Evolutionary conservation across 1,140 invertebrate genomes (phyloP).

Genomic region (Solenopsis invicta): DNA sequence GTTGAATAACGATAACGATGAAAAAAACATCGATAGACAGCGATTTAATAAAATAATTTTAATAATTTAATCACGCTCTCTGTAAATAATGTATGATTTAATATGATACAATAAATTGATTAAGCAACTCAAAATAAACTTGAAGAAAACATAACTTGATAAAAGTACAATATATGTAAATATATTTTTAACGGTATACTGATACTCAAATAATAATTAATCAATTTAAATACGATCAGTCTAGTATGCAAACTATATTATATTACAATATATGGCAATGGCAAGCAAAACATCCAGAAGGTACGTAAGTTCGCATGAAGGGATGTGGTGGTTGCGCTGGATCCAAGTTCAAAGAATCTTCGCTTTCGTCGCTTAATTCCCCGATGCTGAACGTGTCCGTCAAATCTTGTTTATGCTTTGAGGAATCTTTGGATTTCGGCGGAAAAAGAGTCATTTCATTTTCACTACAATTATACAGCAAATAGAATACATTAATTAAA

Average conservation of each 20-base stretch:
- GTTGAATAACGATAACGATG: not conserved
- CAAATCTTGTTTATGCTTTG: slow-evolving; percentile 87
- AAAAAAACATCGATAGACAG: not conserved
- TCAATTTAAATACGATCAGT: slow-evolving; percentile 48
- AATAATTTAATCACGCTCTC: slow-evolving; percentile 23
- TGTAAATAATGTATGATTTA: slow-evolving; percentile 44
- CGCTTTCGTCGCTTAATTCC: slow-evolving; percentile 89
- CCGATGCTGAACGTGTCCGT: slow-evolving; percentile 89
- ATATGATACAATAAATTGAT: slow-evolving; percentile 16
- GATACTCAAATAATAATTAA: slow-evolving; percentile 57
- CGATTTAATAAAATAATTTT: slow-evolving; percentile 49
- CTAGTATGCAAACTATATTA: slow-evolving; percentile 41
- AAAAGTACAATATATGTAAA: slow-evolving; percentile 16
- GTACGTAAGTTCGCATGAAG: slow-evolving; percentile 81
- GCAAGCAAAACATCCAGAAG: slow-evolving; percentile 82
- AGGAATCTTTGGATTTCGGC: slow-evolving; percentile 84
- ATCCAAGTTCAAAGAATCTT: slow-evolving; percentile 87
- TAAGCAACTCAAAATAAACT: slow-evolving; percentile 21
- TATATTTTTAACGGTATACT: slow-evolving; percentile 36
- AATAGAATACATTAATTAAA: slow-evolving; percentile 16
- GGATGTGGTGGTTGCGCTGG: slow-evolving; percentile 79
- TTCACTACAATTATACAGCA: slow-evolving; percentile 84
- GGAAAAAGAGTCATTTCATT: slow-evolving; percentile 88
- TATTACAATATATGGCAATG: slow-evolving; percentile 84
- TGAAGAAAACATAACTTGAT: slow-evolving; percentile 21